Conservation (phyloP, 2,888 invertebrate genomes). For the Troides oblongomaculatus region DNA sequence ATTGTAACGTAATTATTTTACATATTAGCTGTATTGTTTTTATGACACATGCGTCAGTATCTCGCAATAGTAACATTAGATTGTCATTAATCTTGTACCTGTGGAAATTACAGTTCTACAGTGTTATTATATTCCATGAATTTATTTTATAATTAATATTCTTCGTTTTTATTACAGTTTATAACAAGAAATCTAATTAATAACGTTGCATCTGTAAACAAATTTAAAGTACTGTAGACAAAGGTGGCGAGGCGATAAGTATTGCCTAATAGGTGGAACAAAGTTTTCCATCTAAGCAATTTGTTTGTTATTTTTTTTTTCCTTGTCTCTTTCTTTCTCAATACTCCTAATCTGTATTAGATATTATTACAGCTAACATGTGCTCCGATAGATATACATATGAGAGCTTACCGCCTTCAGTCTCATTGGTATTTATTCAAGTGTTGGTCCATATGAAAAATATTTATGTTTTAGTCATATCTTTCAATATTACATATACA, state of each 20-base stretch:
- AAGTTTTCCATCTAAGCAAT: neutral
- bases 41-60: neutral
- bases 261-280: neutral
- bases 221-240: neutral
- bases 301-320: no score
- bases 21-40: neutral
- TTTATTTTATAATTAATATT: neutral
- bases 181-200: neutral
- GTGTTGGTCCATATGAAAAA: no score
- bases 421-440: no score
- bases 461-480: no score
- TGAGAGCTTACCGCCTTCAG: no score
- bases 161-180: neutral
- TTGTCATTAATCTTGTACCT: constrained; percentile 2
- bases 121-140: neutral
- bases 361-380: no score
- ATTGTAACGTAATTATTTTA: neutral
- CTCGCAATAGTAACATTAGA: constrained; percentile 7
- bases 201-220: neutral
- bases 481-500: no score
- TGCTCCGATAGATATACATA: no score
- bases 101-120: neutral
- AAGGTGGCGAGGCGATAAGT: neutral
- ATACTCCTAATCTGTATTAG: no score
- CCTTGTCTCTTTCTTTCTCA: no score